Conservation (phyloP, 2,888 invertebrate genomes). For the Hypomecis punctinalis region DNA sequence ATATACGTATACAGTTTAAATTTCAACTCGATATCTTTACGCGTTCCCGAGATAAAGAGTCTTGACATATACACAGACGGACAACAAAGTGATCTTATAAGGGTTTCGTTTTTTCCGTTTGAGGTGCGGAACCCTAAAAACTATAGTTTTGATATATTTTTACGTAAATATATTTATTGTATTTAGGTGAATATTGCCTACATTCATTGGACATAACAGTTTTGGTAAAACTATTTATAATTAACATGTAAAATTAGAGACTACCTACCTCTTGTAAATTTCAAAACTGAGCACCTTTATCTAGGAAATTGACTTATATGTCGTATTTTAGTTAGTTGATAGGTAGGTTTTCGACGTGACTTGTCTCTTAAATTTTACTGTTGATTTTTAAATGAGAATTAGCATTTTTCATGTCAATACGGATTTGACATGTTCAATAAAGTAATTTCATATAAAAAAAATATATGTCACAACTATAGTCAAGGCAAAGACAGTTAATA, state of each 20-base stretch:
- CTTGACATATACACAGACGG: too few relatives aligned
- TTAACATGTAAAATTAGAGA: conserved; percentile 82
- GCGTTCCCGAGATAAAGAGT: too few relatives aligned
- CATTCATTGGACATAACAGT: conserved; percentile 68
- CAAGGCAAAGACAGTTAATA: too few relatives aligned
- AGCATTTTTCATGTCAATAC: conserved; percentile 86
- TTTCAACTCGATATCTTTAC: too few relatives aligned
- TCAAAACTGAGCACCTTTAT: conserved; percentile 68
- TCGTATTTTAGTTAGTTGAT: conserved; percentile 84
- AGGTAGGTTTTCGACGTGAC: conserved; percentile 85
- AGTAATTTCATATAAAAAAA: conserved; percentile 83
- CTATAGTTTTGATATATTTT: too few relatives aligned
- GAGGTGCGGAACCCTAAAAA: too few relatives aligned
- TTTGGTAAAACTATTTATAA: conserved; percentile 74
- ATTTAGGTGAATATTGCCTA: too few relatives aligned
- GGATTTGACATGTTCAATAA: conserved; percentile 86
- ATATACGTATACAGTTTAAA: too few relatives aligned
- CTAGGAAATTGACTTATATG: conserved; percentile 64
- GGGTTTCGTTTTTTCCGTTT: too few relatives aligned
- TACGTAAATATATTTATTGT: too few relatives aligned
- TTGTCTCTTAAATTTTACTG: conserved; percentile 85
- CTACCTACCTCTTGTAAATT: conserved; percentile 84
- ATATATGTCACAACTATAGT: too few relatives aligned
- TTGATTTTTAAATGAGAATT: conserved; percentile 85
- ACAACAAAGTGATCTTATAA: too few relatives aligned